A percentile compares a stretch with the other conserved stretches of the same genome.
These are phyloP conservation scores for Drosophila multiciliata DNA, from an alignment of 2,888 invertebrate species.

Conservation along the genomic window DNA sequence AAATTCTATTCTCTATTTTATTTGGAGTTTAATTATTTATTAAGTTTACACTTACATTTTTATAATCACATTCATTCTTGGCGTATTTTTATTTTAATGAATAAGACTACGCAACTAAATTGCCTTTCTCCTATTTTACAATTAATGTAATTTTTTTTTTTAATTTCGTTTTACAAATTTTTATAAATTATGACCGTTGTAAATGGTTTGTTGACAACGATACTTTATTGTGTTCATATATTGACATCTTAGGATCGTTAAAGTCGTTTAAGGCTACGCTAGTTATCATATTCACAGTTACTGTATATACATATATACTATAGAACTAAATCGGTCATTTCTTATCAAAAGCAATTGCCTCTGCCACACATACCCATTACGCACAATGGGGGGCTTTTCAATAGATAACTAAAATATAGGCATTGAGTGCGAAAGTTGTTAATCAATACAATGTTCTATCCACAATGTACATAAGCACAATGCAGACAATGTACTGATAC, in stretches of 20 bases:
- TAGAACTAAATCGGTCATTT: conserved; percentile 71
- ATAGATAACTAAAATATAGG: conserved; percentile 30
- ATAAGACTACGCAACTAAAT: too few species aligned
- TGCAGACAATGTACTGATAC: conserved; percentile 16
- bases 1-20: background rate
- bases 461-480: conserved; percentile 12
- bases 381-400: conserved; percentile 25
- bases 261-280: conserved; percentile 45
- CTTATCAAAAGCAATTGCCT: conserved; percentile 56
- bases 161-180: background rate
- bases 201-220: conserved; percentile 14
- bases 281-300: conserved; percentile 41
- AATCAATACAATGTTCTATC: conserved; percentile 54
- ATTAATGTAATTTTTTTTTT: background rate
- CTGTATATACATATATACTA: conserved; percentile 3
- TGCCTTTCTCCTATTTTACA: too few species aligned
- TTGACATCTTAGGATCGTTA: conserved; percentile 39
- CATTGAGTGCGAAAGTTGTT: conserved; percentile 64
- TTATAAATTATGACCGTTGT: background rate
- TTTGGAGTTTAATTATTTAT: too few species aligned
- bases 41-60: too few species aligned
- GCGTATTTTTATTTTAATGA: too few species aligned
- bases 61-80: too few species aligned
- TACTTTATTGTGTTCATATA: conserved; percentile 1
- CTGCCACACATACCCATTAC: background rate